These are phyloP conservation scores for Amorpha juglandis DNA, from an alignment of 2,888 invertebrate species.

Conservation along the genomic window DNA sequence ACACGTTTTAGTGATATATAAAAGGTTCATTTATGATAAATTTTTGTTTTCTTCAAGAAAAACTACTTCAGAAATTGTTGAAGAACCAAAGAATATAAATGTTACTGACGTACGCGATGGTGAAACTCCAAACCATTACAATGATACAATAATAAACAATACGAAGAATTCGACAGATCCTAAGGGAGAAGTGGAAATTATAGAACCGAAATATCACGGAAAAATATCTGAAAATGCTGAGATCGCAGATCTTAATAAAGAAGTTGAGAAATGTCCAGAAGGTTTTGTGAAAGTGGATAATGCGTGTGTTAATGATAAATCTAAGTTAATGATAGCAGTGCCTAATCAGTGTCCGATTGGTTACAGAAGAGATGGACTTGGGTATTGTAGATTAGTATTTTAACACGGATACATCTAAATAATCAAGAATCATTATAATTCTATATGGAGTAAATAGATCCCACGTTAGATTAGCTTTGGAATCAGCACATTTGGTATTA, in stretches of 20 bases:
- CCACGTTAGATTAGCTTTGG: not conserved
- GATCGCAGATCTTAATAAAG: constrained; percentile 31
- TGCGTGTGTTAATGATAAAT: constrained; percentile 57
- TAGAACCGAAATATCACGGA: constrained; percentile 66
- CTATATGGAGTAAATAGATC: not conserved
- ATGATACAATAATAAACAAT: constrained; percentile 20
- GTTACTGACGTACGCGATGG: not conserved
- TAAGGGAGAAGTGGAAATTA: constrained; percentile 66
- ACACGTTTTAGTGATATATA: constrained; percentile 57
- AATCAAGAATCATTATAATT: no score
- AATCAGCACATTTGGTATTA: not conserved
- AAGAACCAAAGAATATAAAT: not conserved
- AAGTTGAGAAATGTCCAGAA: constrained; percentile 50
- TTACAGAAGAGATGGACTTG: constrained; percentile 63
- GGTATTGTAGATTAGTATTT: constrained; percentile 60
- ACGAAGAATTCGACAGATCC: constrained; percentile 42
- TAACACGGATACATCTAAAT: constrained; percentile 32
- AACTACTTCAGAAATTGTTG: constrained; percentile 1
- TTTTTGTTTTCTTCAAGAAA: constrained; percentile 29
- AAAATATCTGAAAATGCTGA: constrained; percentile 41
- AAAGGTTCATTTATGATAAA: constrained; percentile 61
- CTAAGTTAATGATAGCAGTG: constrained; percentile 62
- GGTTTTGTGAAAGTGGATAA: constrained; percentile 51
- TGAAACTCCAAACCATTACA: constrained; percentile 12
- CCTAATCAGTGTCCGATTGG: constrained; percentile 70